Evolutionary conservation across 2,888 invertebrate genomes (phyloP), one percentile per base, ranked within the genome.

Genomic region (Scrobipalpa atriplicella): DNA sequence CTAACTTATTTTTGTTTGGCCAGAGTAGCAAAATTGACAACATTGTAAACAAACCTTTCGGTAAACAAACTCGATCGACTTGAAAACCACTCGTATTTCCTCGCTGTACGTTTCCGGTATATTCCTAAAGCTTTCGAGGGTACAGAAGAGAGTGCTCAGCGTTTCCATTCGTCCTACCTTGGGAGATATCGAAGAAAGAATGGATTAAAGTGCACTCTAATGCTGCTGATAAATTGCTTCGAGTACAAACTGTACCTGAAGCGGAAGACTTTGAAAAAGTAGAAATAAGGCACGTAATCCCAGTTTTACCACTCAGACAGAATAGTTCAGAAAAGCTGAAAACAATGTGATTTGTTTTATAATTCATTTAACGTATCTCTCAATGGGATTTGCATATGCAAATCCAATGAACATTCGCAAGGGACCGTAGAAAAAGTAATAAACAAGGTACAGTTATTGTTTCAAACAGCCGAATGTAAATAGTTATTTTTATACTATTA

Each of bases 21-120:
- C 66, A 72, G 65, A 66, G 56, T 19, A 13, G 8, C 19, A 68
- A 70, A 62, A 67, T 66, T 66, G 68, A 67, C 43, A 58, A 64
- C 39, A 38, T 54, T 43, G 64, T 56, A 63, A 56, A 66, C 54
- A 61, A 54, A 66, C 47, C 19, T 16, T 29, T 41, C 13, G 29
- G 29, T 63, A 63, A 63, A 51, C 29, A 63, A 51, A 62, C 52
- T 62, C 61, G 52, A 36, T 18, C 18, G 36, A 52, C 63, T 36
- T 52, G 29, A 18, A 58, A 63, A 38, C 52, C 18, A 36, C 36
- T 51, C 51, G 51, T 13, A 52, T 51, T 63, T 63, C 8, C 16
- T 52, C n/a, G 11, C 18, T 52, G 52, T 16, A n/a, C 47, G 47
- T 47, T 47, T 47, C 43, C 47, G 47, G n/a, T 38, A 36, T 38